Evolutionary conservation across 2,113 vertebrate species (phyloP).

Genomic region (Neopipo cinnamomea): DNA sequence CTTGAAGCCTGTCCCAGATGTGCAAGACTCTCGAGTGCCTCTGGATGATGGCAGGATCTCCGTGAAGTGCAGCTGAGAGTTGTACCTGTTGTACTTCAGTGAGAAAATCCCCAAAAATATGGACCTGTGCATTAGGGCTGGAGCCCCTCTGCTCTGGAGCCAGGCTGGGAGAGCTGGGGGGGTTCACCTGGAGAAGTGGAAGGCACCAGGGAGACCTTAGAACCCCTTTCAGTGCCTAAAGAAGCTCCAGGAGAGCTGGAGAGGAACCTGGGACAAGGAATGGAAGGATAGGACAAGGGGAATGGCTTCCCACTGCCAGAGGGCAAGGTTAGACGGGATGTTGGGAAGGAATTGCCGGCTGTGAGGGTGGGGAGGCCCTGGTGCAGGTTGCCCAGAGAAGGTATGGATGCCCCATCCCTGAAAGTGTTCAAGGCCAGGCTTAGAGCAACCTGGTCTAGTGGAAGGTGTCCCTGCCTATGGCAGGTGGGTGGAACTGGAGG

Average conservation of each 20-base stretch:
- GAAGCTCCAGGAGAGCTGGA: background rate
- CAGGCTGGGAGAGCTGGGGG: background rate
- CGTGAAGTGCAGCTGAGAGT: accelerated
- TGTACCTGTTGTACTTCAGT: accelerated
- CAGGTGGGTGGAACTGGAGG: accelerated
- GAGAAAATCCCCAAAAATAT: background rate
- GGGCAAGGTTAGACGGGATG: accelerated
- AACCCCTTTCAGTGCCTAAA: background rate
- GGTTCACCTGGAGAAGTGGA: background rate
- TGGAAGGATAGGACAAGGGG: background rate
- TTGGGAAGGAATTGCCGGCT: background rate
- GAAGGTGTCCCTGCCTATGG: background rate
- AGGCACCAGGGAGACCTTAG: background rate
- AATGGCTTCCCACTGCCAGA: background rate
- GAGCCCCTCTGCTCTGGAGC: background rate
- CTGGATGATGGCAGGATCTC: background rate
- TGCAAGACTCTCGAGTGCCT: background rate
- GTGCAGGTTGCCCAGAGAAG: background rate
- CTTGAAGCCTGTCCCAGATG: background rate
- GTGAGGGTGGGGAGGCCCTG: background rate
- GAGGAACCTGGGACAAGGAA: background rate
- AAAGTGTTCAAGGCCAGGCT: background rate
- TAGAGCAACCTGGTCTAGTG: accelerated
- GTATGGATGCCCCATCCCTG: background rate
- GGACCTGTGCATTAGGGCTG: accelerated